Evolutionary conservation across 2,888 invertebrate species (phyloP).

Genomic region (Nycteola revayana): DNA sequence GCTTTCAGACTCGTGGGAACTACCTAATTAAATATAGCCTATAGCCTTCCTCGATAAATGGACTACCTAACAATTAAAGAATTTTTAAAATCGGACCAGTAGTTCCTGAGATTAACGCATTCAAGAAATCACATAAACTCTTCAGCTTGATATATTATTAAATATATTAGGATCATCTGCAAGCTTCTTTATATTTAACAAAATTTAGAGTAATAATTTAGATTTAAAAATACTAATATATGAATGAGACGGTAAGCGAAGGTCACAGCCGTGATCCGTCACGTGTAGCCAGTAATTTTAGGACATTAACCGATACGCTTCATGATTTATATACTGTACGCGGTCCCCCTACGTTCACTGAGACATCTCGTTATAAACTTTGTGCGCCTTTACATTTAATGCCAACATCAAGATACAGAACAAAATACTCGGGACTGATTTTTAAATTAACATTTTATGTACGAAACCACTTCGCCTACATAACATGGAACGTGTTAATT

Average conservation of each 20-base stretch:
- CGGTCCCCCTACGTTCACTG: conserved; percentile 19
- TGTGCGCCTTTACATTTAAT: conserved; percentile 3
- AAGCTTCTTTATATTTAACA: no score
- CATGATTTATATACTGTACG: conserved; percentile 41
- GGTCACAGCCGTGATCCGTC: conserved; percentile 47
- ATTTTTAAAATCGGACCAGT: no score
- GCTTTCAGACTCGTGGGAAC: no score
- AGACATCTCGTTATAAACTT: conserved; percentile 19
- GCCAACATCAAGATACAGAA: conserved; percentile 10
- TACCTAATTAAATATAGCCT: no score
- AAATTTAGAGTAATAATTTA: no score
- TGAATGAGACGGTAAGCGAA: conserved; percentile 44
- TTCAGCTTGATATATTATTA: no score
- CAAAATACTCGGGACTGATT: conserved; percentile 9
- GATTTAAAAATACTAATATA: no score
- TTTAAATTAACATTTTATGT: conserved; percentile 34
- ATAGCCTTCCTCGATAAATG: no score
- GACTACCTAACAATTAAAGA: no score
- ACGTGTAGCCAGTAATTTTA: conserved; percentile 49
- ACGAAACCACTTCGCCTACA: conserved; percentile 25
- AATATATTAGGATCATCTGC: no score
- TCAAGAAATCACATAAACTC: no score
- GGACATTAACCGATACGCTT: conserved; percentile 64
- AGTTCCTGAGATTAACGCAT: no score
- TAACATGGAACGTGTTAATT: conserved; percentile 28